A percentile compares a stretch with the other conserved stretches of the same genome.
Evolutionary conservation across 2,113 vertebrate species (phyloP).

Genomic region (Hucho hucho): DNA sequence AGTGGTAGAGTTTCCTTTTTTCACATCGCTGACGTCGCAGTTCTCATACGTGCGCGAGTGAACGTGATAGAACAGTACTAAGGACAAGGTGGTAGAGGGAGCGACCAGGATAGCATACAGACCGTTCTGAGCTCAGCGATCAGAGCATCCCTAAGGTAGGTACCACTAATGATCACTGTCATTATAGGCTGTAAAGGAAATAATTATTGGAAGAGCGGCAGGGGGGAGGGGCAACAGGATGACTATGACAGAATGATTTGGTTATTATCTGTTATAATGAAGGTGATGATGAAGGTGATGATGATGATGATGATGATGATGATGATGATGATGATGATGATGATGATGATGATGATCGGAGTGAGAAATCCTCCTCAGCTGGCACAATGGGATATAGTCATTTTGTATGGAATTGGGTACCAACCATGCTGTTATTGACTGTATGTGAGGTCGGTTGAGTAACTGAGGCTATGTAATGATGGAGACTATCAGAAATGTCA

Average conservation of each 20-base stretch:
- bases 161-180: too few relatives aligned
- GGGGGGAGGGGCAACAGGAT: background rate
- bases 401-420: background rate
- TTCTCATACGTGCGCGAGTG: slow-evolving; percentile 12
- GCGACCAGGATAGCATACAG: background rate
- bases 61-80: slow-evolving; percentile 8
- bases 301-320: too few relatives aligned
- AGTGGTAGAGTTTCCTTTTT: background rate
- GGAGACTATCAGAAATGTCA: background rate
- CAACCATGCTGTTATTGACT: background rate
- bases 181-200: background rate
- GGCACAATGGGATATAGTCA: background rate
- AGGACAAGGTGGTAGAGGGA: background rate
- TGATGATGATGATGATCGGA: too few relatives aligned
- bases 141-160: slow-evolving; percentile 9
- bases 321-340: too few relatives aligned
- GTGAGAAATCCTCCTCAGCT: too few relatives aligned
- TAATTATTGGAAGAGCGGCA: background rate
- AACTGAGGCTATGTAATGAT: background rate
- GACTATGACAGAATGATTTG: background rate
- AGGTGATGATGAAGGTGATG: background rate
- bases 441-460: background rate
- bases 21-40: background rate
- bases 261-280: background rate
- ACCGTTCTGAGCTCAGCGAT: background rate